Conservation (phyloP, 2,888 invertebrate genomes). For the Chymomyza caudatula region DNA sequence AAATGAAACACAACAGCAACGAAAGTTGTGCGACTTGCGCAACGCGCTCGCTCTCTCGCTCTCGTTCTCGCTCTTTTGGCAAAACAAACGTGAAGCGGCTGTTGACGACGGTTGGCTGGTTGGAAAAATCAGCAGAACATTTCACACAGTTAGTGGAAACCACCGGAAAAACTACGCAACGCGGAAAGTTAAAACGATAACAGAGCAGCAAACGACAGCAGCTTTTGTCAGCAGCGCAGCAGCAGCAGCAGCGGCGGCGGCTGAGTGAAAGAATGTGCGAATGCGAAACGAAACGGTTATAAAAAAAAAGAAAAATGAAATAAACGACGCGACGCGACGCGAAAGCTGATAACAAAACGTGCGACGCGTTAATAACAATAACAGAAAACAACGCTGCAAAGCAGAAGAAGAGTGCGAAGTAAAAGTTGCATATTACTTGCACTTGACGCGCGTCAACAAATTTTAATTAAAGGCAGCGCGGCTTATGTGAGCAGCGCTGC, state of each 20-base stretch:
- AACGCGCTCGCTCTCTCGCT: conserved; percentile 20
- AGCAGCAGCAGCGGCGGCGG: conserved; percentile 22
- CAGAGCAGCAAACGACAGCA: conserved; percentile 14
- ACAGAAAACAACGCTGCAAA: conserved; percentile 34
- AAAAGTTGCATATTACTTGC: conserved; percentile 25
- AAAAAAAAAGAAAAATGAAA: not conserved
- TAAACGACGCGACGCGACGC: conserved; percentile 26
- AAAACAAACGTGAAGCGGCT: conserved; percentile 35
- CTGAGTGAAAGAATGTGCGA: conserved; percentile 40
- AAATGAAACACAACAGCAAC: conserved; percentile 21
- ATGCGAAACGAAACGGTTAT: conserved; percentile 35
- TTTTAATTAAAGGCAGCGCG: conserved; percentile 56
- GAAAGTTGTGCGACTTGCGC: conserved; percentile 42
- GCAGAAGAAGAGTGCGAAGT: not conserved
- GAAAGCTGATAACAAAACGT: conserved; percentile 66
- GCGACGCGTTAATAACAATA: conserved; percentile 62
- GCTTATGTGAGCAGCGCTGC: conserved; percentile 29
- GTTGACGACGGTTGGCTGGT: conserved; percentile 43
- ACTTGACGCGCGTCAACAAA: conserved; percentile 27
- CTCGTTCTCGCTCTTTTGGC: conserved; percentile 6
- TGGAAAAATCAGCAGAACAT: conserved; percentile 60
- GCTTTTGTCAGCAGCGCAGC: conserved; percentile 12
- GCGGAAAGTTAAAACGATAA: conserved; percentile 45
- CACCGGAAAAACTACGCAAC: conserved; percentile 73
- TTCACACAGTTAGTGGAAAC: conserved; percentile 70